These are phyloP conservation scores for Sphaerophoria taeniata DNA, from an alignment of 2,888 invertebrate genomes.

Conservation along the genomic window DNA sequence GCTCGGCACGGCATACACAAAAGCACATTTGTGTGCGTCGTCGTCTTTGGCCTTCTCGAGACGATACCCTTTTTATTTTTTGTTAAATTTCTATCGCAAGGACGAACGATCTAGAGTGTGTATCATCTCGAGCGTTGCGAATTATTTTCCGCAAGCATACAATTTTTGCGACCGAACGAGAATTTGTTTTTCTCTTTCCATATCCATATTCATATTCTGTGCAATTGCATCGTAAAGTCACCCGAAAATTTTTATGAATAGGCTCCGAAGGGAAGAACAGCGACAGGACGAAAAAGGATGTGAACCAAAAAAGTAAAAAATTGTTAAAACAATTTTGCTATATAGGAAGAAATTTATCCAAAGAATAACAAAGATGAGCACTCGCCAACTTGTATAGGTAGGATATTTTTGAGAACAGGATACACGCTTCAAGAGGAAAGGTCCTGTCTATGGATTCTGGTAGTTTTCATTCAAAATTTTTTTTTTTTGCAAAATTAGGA, in stretches of 20 bases:
- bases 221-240: slow-evolving; percentile 73
- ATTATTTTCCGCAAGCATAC: slow-evolving; percentile 59
- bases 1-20: slow-evolving; percentile 22
- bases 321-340: slow-evolving; percentile 42
- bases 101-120: slow-evolving; percentile 6
- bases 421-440: slow-evolving; percentile 40
- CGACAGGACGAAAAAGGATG: slow-evolving; percentile 27
- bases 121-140: slow-evolving; percentile 62
- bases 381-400: background rate
- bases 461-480: slow-evolving; percentile 11
- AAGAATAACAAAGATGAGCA: slow-evolving; percentile 61
- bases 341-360: slow-evolving; percentile 44
- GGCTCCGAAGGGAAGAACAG: slow-evolving; percentile 2
- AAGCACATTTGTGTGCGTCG: background rate
- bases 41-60: slow-evolving; percentile 20
- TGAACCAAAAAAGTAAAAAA: slow-evolving; percentile 39
- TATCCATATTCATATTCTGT: slow-evolving; percentile 59
- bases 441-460: slow-evolving; percentile 25
- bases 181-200: slow-evolving; percentile 51
- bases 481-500: slow-evolving; percentile 50
- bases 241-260: slow-evolving; percentile 66
- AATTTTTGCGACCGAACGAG: slow-evolving; percentile 22
- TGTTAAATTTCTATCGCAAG: background rate
- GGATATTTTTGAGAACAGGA: slow-evolving; percentile 20
- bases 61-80: slow-evolving; percentile 12